Conservation (phyloP, 2,797 vertebrate species). For the Sebastes itinus region DNA sequence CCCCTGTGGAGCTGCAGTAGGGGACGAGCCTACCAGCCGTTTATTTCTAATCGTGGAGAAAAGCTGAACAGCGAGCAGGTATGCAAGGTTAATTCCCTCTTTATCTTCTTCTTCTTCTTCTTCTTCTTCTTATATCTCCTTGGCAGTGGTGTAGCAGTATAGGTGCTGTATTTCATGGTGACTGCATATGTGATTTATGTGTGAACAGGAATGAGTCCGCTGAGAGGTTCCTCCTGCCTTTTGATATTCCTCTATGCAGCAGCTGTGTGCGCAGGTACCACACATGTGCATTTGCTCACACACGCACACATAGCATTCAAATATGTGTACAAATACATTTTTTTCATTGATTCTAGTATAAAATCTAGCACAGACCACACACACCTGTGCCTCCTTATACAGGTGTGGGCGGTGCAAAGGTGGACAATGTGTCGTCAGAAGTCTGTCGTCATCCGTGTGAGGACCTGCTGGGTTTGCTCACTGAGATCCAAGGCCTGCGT, state of each 20-base stretch:
- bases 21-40: conserved; percentile 49
- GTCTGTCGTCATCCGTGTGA: conserved; percentile 91
- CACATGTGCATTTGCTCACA: neutral
- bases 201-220: conserved; percentile 70
- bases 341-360: neutral
- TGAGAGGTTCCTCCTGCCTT: conserved; percentile 61
- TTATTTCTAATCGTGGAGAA: conserved; percentile 46
- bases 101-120: conserved; percentile 6
- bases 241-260: conserved; percentile 57
- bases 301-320: neutral
- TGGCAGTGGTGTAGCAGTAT: conserved; percentile 6
- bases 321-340: neutral
- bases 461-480: conserved; percentile 86
- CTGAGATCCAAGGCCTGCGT: conserved; percentile 87
- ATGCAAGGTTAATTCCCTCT: conserved; percentile 58
- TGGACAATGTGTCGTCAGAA: conserved; percentile 73
- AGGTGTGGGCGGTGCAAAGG: conserved; percentile 57
- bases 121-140: conserved; percentile 38
- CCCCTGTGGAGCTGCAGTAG: conserved; percentile 49
- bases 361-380: neutral
- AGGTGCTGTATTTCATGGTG: conserved; percentile 35
- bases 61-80: conserved; percentile 59
- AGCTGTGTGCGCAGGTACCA: conserved; percentile 66
- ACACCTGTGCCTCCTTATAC: conserved; percentile 15
- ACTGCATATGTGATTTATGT: conserved; percentile 61